Evolutionary conservation across 2,888 invertebrate genomes (phyloP), one percentile per base, ranked within the genome.

Genomic region (Stramonita haemastoma): DNA sequence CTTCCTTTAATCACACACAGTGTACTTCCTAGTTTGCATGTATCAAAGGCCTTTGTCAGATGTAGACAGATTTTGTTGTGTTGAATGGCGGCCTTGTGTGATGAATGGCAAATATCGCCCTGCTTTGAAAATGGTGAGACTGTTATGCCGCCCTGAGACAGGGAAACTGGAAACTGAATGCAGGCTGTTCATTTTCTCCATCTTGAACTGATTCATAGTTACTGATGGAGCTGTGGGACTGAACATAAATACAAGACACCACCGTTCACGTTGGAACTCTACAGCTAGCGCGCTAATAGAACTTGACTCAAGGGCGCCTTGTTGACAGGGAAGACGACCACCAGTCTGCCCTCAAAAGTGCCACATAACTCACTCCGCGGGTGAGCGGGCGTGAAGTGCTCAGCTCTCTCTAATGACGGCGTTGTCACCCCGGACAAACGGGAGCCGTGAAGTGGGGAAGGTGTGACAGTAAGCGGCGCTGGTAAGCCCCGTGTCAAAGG

Each of bases 301-400:
- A 79, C 77, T 79, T 79, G 77, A 79, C 77, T 32, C 77, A 79
- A 79, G 77, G 46, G 81, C 34, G 81, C 46, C 5, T 0, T 26
- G 46, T 83, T 36, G 81, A 79, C 79, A 79, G 79, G 79, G 17
- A 34, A 34, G 19, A 79, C 34, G 5, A 32, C 34, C 79, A 22
- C 34, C 79, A 32, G 81, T 36, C 32, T n/a, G 15, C 5, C 1
- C 34, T 17, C 15, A 15, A 15, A 26, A 32, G 79, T 5, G 34
- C 34, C 79, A 32, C 79, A 79, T 79, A 34, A 32, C n/a, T 79
- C 6, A 15, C 81, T 83, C 81, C 36, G 46, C 26, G 13, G 81
- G 81, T 11, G 81, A 13, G 46, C 81, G 36, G 70, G 73, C 46
- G 81, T 83, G 81, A 83, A 83, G 81, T 83, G 81, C 81, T 83